Conservation (phyloP, 2,888 invertebrate genomes). For the Megaustenia siamemsis region DNA sequence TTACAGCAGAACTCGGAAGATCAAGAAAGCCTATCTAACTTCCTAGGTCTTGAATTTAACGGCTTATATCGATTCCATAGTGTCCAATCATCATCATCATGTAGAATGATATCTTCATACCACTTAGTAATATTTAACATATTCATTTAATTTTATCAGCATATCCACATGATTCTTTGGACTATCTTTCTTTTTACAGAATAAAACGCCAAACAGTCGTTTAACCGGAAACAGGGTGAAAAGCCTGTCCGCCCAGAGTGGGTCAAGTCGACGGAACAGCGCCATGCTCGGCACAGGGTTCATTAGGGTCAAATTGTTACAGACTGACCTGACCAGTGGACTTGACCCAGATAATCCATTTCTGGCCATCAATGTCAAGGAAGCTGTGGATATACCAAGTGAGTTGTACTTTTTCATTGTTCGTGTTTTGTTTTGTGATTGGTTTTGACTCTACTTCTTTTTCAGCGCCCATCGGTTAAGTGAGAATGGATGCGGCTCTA, state of each 20-base stretch:
- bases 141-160: no score
- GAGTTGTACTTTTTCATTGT: not conserved
- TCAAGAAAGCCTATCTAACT: no score
- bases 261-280: not conserved
- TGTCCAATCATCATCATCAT: no score
- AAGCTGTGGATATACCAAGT: constrained; percentile 76
- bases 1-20: no score
- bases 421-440: not conserved
- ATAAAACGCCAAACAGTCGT: not conserved
- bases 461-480: no score
- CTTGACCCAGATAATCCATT: constrained; percentile 69
- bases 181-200: not conserved
- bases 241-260: not conserved
- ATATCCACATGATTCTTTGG: no score
- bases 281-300: constrained; percentile 70
- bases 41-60: no score
- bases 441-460: no score
- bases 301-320: constrained; percentile 77
- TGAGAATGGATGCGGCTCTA: no score
- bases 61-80: no score
- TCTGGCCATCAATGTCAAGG: constrained; percentile 79
- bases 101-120: no score
- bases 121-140: no score
- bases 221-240: not conserved
- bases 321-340: constrained; percentile 68